Conservation (phyloP, 2,797 vertebrate genomes). For the Danionella dracula region DNA sequence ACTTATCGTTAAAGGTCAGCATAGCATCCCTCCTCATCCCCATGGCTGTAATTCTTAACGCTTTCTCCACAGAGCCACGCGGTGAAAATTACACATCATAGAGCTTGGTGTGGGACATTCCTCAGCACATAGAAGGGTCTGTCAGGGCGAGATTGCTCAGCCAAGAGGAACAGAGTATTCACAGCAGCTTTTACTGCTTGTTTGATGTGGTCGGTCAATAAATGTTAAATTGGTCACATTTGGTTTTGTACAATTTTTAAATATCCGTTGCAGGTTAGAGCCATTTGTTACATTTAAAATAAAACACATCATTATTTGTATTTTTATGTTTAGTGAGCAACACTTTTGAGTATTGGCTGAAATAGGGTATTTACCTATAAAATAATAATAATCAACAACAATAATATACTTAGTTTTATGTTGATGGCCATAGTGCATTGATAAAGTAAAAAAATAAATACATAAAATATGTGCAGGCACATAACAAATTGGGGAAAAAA, state of each 20-base stretch:
- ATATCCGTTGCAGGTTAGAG: neutral
- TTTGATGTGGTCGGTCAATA: neutral
- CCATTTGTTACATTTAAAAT: no score
- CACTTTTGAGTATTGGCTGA: no score
- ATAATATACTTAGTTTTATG: no score
- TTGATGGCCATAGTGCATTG: no score
- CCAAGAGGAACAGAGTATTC: neutral
- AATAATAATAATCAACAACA: no score
- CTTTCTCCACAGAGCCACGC: neutral
- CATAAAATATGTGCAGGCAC: no score
- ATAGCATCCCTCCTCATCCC: neutral
- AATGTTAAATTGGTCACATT: neutral
- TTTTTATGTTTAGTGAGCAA: no score
- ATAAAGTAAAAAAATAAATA: no score
- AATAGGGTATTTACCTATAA: no score
- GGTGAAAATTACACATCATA: neutral
- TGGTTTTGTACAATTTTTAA: no score
- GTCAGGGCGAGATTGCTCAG: neutral
- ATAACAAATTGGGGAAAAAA: no score
- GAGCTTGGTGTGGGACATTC: neutral
- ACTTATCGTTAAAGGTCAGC: conserved; percentile 40
- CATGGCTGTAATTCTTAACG: neutral
- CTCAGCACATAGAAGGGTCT: neutral
- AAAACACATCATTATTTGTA: no score
- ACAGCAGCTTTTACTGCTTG: neutral